Percentiles rank a stretch among this genome's conserved stretches.
Evolutionary conservation across 2,888 invertebrate species (phyloP).

Genomic region (Globia sparganii): DNA sequence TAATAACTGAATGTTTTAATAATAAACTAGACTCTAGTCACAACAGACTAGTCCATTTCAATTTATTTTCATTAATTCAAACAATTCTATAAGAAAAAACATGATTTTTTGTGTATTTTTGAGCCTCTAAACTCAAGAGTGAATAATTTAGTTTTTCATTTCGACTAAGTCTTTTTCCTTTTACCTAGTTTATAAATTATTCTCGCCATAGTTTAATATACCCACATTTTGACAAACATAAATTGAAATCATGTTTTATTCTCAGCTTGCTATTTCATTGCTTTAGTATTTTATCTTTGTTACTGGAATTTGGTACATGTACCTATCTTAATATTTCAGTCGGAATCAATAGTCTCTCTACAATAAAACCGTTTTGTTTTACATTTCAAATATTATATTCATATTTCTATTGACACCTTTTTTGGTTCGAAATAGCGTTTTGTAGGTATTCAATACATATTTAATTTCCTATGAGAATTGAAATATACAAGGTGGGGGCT

Average conservation of each 20-base stretch:
- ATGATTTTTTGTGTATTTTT: background rate
- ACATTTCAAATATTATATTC: background rate
- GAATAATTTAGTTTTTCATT: background rate
- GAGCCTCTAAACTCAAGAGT: background rate
- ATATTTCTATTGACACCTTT: background rate
- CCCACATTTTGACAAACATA: background rate
- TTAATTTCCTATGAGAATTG: too few relatives aligned
- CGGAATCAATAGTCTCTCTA: background rate
- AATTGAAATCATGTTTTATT: background rate
- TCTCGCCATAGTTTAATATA: background rate
- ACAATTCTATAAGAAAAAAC: too few relatives aligned
- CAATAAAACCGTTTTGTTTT: background rate
- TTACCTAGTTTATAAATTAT: background rate
- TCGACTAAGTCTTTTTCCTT: background rate
- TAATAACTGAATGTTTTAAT: too few relatives aligned
- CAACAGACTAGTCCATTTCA: too few relatives aligned
- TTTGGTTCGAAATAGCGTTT: background rate
- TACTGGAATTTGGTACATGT: background rate
- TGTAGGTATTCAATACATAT: background rate
- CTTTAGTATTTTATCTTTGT: conserved; percentile 13
- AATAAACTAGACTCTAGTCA: too few relatives aligned
- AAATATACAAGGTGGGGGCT: too few relatives aligned
- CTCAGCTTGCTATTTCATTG: background rate
- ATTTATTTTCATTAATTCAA: too few relatives aligned
- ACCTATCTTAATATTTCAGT: background rate